Evolutionary conservation across 2,797 vertebrate genomes (phyloP).

Genomic region (Tympanoctomys barrerae): DNA sequence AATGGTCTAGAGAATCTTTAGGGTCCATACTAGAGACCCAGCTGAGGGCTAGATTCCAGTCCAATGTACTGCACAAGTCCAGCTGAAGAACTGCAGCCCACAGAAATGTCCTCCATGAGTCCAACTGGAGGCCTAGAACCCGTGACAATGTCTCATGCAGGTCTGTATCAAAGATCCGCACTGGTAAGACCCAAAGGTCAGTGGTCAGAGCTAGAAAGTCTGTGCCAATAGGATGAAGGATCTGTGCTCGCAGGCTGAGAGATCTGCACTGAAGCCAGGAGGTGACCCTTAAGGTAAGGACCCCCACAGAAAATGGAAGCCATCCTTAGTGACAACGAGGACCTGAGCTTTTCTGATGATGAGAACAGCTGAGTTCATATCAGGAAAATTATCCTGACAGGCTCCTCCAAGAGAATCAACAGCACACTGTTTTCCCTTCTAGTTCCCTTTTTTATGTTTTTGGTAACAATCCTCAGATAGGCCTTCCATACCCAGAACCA

Average conservation of each 20-base stretch:
- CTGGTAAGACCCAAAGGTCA: not conserved
- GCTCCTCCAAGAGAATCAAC: not conserved
- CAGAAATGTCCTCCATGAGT: no score
- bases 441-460: not conserved
- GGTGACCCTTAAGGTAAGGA: not conserved
- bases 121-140: no score
- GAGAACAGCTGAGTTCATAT: not conserved
- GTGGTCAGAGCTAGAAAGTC: not conserved
- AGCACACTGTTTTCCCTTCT: not conserved
- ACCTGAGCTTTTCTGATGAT: not conserved
- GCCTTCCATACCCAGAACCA: not conserved
- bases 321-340: not conserved
- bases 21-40: no score
- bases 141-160: no score
- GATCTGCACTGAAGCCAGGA: not conserved
- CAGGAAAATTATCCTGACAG: not conserved
- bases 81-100: no score
- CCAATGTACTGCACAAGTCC: no score
- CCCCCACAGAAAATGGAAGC: not conserved
- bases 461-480: not conserved
- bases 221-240: not conserved
- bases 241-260: not conserved
- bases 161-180: no score
- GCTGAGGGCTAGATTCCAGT: no score
- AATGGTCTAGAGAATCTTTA: no score